Conservation (phyloP, 2,797 vertebrate genomes). For the Parauchenoglanis ngamensis region DNA sequence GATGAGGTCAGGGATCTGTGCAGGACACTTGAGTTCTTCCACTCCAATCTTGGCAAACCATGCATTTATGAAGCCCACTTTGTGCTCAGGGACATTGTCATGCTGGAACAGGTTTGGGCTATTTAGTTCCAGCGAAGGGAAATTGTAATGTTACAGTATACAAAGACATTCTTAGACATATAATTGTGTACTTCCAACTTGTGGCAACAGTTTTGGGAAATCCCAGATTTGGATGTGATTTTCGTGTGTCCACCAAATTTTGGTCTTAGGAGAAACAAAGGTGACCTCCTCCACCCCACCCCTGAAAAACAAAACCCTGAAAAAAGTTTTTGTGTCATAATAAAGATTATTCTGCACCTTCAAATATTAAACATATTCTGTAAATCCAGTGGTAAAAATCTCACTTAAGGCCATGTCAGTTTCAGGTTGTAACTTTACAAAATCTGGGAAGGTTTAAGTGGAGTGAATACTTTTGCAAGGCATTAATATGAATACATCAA, state of each 20-base stretch:
- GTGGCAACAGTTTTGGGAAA: not conserved
- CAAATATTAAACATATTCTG: not conserved
- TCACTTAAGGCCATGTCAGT: not conserved
- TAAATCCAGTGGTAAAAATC: not conserved
- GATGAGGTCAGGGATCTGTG: no score
- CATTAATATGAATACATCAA: not conserved
- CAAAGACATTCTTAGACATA: not conserved
- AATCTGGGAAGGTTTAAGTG: not conserved
- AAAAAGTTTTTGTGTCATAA: not conserved
- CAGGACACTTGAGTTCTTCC: no score
- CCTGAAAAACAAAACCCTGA: not conserved
- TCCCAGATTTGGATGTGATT: not conserved
- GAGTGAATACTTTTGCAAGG: not conserved
- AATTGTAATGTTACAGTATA: not conserved
- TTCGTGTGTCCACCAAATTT: not conserved
- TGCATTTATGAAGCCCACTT: not conserved
- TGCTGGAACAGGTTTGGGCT: not conserved
- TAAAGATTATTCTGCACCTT: not conserved
- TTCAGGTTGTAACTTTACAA: not conserved
- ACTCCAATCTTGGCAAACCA: no score
- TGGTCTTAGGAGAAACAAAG: not conserved
- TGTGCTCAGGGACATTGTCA: not conserved
- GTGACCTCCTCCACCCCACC: not conserved
- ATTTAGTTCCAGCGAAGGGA: not conserved
- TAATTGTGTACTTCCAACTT: not conserved